Conservation (phyloP, 2,888 invertebrate species). For the Drosophila acutilabella region DNA sequence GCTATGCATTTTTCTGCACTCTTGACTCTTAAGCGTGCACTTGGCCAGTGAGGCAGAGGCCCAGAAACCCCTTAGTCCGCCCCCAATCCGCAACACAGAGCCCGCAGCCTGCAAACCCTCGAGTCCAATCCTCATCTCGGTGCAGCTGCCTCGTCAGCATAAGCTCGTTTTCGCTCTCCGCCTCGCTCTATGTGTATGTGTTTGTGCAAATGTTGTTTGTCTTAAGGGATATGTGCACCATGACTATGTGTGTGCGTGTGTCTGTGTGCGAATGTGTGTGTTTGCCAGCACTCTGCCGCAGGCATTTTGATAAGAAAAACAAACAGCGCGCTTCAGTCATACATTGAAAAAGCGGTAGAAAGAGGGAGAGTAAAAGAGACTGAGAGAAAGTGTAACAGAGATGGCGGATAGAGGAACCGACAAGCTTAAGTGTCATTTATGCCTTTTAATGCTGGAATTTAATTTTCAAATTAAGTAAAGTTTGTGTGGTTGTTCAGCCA, state of each 20-base stretch:
- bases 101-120: not conserved
- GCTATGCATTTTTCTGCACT: slow-evolving; percentile 80
- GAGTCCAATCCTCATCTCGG: not conserved
- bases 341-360: slow-evolving; percentile 32
- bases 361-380: not conserved
- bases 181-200: slow-evolving; percentile 5
- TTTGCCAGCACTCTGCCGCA: slow-evolving; percentile 75
- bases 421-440: slow-evolving; percentile 78
- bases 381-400: not conserved
- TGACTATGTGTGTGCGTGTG: slow-evolving; percentile 22
- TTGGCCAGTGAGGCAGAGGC: slow-evolving; percentile 61
- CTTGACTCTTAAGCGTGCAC: slow-evolving; percentile 79
- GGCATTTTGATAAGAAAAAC: slow-evolving; percentile 79
- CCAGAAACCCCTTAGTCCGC: slow-evolving; percentile 5
- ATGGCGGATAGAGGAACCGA: slow-evolving; percentile 20
- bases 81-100: not conserved
- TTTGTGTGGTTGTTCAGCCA: slow-evolving; percentile 42
- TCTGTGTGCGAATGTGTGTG: slow-evolving; percentile 34
- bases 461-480: slow-evolving; percentile 77
- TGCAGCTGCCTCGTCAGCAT: slow-evolving; percentile 53
- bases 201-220: slow-evolving; percentile 72
- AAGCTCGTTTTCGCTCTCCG: slow-evolving; percentile 53
- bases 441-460: slow-evolving; percentile 78
- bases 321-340: slow-evolving; percentile 63
- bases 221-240: slow-evolving; percentile 74